Percentiles rank a stretch among this genome's conserved stretches.
phyloP scores from a whole-genome alignment of 2,113 vertebrate genomes.

The Sterrhoptilus dennistouni region DNA sequence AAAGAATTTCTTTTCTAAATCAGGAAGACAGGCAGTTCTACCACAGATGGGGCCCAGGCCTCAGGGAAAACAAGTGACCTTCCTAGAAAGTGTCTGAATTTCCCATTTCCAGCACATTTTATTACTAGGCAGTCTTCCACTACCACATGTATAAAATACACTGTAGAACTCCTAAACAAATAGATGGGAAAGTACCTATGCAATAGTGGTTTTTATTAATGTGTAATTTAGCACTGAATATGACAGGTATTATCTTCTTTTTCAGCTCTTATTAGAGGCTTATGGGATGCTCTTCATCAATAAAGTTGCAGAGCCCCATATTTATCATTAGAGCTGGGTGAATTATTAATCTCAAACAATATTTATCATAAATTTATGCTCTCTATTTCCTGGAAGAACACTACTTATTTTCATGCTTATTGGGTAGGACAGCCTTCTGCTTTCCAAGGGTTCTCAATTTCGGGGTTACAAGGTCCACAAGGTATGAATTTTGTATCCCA shows the following conservation, averaged over 20 bases:
- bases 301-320: accelerated
- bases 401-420: background rate
- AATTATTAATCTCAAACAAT: background rate
- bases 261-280: background rate
- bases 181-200: background rate
- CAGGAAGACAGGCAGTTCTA: background rate
- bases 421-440: background rate
- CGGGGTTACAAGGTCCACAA: background rate
- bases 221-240: background rate
- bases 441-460: background rate
- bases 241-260: background rate
- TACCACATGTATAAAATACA: background rate
- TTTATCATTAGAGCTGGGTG: background rate
- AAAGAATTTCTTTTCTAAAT: background rate
- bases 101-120: background rate
- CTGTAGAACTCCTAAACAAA: background rate
- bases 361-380: background rate
- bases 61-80: background rate
- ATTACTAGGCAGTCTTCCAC: background rate
- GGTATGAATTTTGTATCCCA: background rate
- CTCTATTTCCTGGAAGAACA: background rate
- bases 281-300: background rate
- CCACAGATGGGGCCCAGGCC: background rate
- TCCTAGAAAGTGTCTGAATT: background rate
- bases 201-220: background rate